Percentiles rank a stretch among this genome's conserved stretches.
phyloP scores from a whole-genome alignment of 1,140 invertebrate species.

The Trichogramma pretiosum region DNA sequence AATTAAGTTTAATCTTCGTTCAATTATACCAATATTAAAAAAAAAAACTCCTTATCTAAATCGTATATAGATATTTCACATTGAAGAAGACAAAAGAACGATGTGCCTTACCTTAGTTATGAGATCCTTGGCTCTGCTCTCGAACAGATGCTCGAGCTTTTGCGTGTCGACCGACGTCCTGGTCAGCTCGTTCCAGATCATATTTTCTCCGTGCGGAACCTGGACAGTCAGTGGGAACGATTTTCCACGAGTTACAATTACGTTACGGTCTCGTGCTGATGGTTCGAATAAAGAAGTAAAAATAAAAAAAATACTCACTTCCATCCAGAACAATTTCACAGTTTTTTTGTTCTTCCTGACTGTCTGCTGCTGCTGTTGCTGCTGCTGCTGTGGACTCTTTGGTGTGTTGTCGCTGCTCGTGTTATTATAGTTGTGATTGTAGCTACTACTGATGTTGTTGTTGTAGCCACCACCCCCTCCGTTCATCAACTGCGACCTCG shows the following conservation, averaged over 20 bases:
- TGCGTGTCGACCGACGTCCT: slow-evolving; percentile 80
- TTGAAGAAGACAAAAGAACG: not conserved
- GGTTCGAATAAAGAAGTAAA: too few relatives aligned
- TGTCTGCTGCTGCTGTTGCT: slow-evolving; percentile 32
- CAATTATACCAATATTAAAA: slow-evolving; percentile 2
- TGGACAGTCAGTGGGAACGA: too few relatives aligned
- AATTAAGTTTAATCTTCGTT: not conserved
- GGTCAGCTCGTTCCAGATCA: slow-evolving; percentile 92
- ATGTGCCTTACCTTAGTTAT: slow-evolving; percentile 69
- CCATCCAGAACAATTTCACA: slow-evolving; percentile 99
- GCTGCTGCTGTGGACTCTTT: slow-evolving; percentile 22
- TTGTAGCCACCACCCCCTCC: too few relatives aligned
- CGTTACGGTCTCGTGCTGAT: slow-evolving; percentile 76
- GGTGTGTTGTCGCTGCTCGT: slow-evolving; percentile 17
- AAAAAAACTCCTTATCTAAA: not conserved
- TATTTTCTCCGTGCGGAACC: slow-evolving; percentile 55
- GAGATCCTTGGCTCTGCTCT: slow-evolving; percentile 90
- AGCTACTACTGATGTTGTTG: too few relatives aligned
- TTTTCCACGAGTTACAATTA: slow-evolving; percentile 60
- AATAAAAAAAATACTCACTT: too few relatives aligned
- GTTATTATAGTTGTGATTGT: too few relatives aligned
- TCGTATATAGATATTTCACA: not conserved
- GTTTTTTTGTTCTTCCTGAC: slow-evolving; percentile 91
- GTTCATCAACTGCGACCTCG: slow-evolving; percentile 6
- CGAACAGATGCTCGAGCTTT: slow-evolving; percentile 94